phyloP scores from a whole-genome alignment of 2,113 vertebrate genomes.

The Brienomyrus brachyistius region DNA sequence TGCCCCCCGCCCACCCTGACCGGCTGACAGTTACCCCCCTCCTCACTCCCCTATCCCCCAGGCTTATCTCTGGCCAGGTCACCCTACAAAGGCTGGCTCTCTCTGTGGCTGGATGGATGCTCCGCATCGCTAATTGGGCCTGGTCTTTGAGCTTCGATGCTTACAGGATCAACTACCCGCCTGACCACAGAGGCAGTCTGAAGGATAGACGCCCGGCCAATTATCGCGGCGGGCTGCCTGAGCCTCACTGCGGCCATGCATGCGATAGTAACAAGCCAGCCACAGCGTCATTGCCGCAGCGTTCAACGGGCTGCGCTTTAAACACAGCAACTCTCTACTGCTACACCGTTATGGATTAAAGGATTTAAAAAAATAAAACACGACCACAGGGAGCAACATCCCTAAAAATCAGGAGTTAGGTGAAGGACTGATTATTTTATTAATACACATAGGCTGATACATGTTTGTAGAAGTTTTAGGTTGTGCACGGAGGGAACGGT shows the following conservation, averaged over 20 bases:
- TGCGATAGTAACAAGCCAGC: constrained; percentile 11
- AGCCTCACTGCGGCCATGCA: constrained; percentile 44
- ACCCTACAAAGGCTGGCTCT: neutral
- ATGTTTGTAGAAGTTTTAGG: neutral
- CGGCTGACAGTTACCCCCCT: neutral
- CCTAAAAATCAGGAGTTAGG: neutral
- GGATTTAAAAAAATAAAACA: neutral
- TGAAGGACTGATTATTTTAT: neutral
- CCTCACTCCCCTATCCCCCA: neutral
- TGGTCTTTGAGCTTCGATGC: neutral
- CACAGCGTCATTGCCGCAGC: neutral
- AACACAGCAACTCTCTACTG: neutral
- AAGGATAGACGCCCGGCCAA: constrained; percentile 50
- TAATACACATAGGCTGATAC: neutral
- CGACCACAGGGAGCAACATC: neutral
- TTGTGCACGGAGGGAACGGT: neutral
- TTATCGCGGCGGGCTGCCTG: constrained; percentile 56
- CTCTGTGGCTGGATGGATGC: neutral
- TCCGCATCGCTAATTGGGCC: neutral
- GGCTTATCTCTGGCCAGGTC: neutral
- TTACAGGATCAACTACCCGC: neutral
- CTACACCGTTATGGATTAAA: neutral
- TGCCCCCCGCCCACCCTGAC: neutral
- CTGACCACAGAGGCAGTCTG: constrained; percentile 44
- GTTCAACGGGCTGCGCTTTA: neutral